Evolutionary conservation across 1,140 invertebrate genomes (phyloP).

Genomic region (Notospermus geniculatus): DNA sequence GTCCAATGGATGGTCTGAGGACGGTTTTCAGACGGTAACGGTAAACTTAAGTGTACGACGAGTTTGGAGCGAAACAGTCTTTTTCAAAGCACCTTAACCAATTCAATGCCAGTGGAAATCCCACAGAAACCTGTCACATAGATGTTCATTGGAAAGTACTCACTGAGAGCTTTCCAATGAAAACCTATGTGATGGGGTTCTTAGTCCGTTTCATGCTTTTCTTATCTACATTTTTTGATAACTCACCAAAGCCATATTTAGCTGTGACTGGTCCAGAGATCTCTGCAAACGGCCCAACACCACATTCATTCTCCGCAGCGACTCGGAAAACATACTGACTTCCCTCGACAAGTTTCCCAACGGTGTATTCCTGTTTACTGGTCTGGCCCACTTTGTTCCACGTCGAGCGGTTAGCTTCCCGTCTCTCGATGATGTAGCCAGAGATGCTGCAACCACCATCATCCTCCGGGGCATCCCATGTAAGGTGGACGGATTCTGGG

Average conservation of each 20-base stretch:
- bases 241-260: slow-evolving; percentile 46
- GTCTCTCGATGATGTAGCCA: slow-evolving; percentile 94
- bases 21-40: no score
- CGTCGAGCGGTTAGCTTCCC: slow-evolving; percentile 80
- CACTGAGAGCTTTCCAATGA: no score
- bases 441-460: slow-evolving; percentile 93
- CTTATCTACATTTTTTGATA: no score
- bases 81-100: no score
- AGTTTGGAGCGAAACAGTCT: no score
- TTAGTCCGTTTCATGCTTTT: no score
- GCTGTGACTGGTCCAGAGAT: slow-evolving; percentile 37
- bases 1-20: no score
- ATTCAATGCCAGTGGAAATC: no score
- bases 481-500: slow-evolving; percentile 86
- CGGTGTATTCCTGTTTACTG: slow-evolving; percentile 80
- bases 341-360: slow-evolving; percentile 59
- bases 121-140: no score
- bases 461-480: slow-evolving; percentile 86
- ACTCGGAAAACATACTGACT: slow-evolving; percentile 94
- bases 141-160: no score
- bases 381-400: slow-evolving; percentile 94
- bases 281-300: slow-evolving; percentile 80
- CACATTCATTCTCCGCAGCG: slow-evolving; percentile 95
- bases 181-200: no score
- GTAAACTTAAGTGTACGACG: no score